Conservation (phyloP, 2,113 vertebrate species). For the Pipa parva region DNA sequence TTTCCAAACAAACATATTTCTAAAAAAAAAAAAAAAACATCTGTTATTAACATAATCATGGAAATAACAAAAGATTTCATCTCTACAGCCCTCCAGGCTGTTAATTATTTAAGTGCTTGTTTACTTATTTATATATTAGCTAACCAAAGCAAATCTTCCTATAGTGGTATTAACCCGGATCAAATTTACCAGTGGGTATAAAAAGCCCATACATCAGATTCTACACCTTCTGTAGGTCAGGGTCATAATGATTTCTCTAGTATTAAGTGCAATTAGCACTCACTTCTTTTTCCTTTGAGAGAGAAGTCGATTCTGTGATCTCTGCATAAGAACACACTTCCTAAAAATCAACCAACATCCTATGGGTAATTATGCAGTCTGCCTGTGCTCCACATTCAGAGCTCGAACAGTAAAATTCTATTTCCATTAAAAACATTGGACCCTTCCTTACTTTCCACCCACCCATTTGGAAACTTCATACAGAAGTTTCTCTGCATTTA, state of each 20-base stretch:
- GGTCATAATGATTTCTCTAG: constrained; percentile 11
- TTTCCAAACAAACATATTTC: no score
- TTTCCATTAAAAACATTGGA: constrained; percentile 12
- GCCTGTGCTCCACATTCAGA: constrained; percentile 3
- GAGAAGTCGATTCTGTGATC: constrained; percentile 30
- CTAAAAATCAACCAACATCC: constrained; percentile 25
- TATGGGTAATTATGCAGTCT: constrained; percentile 5
- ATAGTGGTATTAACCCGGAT: background rate
- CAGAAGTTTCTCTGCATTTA: constrained; percentile 41
- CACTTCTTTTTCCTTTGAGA: constrained; percentile 18
- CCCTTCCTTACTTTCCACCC: constrained; percentile 27
- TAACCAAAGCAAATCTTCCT: no score
- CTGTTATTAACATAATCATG: no score
- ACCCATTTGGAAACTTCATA: constrained; percentile 42
- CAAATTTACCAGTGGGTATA: background rate
- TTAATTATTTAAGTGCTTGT: no score
- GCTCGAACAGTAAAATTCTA: constrained; percentile 3
- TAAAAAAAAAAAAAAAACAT: no score
- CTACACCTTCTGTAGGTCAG: background rate
- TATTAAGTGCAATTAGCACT: constrained; percentile 31
- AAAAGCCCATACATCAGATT: background rate
- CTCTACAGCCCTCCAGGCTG: no score
- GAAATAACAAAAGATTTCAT: no score
- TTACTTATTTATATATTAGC: no score
- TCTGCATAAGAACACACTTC: constrained; percentile 23